A percentile compares a stretch with the other conserved stretches of the same genome.
Conservation (phyloP, 2,113 vertebrate genomes). For the Artemisiospiza belli region DNA sequence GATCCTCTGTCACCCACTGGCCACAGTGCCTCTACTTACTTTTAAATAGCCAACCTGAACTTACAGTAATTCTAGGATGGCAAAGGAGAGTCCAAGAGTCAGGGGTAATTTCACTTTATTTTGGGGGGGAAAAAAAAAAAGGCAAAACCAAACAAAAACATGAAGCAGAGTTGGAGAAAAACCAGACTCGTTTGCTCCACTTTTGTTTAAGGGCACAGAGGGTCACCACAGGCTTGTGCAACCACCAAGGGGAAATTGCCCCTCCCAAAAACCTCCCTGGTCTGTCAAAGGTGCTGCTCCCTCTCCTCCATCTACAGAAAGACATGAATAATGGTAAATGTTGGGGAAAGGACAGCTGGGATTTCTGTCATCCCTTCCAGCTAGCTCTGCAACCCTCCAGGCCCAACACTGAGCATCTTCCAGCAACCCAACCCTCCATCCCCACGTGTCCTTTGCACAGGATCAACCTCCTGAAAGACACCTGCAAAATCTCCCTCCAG, state of each 20-base stretch:
- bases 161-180: not conserved
- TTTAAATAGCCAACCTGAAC: not conserved
- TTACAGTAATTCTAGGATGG: not conserved
- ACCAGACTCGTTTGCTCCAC: not conserved
- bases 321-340: accelerated
- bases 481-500: not conserved
- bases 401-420: accelerated
- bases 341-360: not conserved
- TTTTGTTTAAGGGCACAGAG: not conserved
- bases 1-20: not conserved
- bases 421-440: not conserved
- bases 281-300: not conserved
- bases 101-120: not conserved
- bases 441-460: accelerated
- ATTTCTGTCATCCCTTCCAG: not conserved
- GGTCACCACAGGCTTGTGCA: not conserved
- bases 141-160: not conserved
- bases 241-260: not conserved
- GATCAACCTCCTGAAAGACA: accelerated
- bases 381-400: not conserved
- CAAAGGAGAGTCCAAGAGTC: not conserved
- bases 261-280: not conserved
- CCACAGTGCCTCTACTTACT: not conserved
- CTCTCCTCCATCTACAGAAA: not conserved
- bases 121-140: not conserved